Evolutionary conservation across 1,140 invertebrate genomes (phyloP).

Genomic region (Trachelipus rathkii): DNA sequence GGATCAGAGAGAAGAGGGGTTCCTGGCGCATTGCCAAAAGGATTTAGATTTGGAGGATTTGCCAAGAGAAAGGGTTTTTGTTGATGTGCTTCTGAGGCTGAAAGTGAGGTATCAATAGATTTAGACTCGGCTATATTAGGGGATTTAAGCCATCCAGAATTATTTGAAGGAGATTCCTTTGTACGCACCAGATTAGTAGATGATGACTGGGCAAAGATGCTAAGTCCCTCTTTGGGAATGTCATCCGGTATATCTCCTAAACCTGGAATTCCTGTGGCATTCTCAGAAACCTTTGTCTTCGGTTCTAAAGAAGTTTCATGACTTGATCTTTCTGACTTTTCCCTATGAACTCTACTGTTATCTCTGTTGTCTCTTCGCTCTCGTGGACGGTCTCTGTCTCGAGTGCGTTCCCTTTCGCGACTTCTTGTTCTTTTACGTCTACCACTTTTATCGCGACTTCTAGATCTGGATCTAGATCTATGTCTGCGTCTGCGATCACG

Average conservation of each 20-base stretch:
- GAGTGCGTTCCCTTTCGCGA: conserved; percentile 31
- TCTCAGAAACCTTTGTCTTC: background rate
- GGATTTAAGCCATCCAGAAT: conserved; percentile 19
- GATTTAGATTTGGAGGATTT: background rate
- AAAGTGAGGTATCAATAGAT: background rate
- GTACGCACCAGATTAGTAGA: conserved; percentile 26
- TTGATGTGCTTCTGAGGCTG: background rate
- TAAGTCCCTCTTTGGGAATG: conserved; percentile 18
- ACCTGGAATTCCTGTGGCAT: conserved; percentile 32
- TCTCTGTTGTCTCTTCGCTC: conserved; percentile 38
- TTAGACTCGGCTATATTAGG: conserved; percentile 7
- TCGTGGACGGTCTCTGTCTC: conserved; percentile 23
- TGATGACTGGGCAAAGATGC: background rate
- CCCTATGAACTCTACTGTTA: conserved; percentile 14
- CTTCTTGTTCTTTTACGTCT: conserved; percentile 30
- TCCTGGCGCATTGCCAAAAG: background rate
- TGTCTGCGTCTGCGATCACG: conserved; percentile 41
- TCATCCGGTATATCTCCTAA: conserved; percentile 40
- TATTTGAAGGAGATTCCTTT: conserved; percentile 29
- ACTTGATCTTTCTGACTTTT: conserved; percentile 16
- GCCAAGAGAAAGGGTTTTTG: background rate
- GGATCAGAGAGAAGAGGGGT: background rate
- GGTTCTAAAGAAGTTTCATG: background rate
- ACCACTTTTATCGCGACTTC: conserved; percentile 42
- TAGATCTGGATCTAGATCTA: conserved; percentile 42